phyloP scores from a whole-genome alignment of 2,797 vertebrate genomes.

The Coendou prehensilis region DNA sequence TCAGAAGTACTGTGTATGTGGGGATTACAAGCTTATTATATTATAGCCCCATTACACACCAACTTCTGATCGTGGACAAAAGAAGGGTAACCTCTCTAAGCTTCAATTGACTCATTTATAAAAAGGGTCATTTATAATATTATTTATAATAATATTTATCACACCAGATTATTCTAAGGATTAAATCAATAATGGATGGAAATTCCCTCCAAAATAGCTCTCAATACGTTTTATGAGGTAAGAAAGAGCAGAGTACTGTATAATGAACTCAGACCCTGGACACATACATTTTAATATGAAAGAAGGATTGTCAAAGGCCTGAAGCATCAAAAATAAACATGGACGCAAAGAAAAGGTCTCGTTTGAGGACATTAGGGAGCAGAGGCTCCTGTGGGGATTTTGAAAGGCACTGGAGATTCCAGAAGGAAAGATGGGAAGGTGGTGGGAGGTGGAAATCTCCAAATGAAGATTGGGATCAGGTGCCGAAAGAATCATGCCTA shows the following conservation, averaged over 20 bases:
- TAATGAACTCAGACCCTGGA: not conserved
- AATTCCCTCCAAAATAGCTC: slow-evolving; percentile 26
- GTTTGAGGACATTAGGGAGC: not conserved
- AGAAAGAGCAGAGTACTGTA: not conserved
- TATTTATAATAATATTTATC: not conserved
- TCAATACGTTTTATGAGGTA: not conserved
- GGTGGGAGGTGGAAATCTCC: not conserved
- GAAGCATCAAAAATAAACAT: not conserved
- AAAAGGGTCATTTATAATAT: not conserved
- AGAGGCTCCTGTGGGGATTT: not conserved
- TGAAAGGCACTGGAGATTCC: not conserved
- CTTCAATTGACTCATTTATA: slow-evolving; percentile 5
- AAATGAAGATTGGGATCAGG: not conserved
- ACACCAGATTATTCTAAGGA: not conserved
- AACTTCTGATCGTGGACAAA: not conserved
- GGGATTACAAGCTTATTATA: not conserved
- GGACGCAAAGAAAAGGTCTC: not conserved
- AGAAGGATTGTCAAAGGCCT: not conserved
- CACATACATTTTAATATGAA: not conserved
- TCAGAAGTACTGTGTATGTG: not conserved
- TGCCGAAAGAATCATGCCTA: not conserved
- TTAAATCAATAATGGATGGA: slow-evolving; percentile 41
- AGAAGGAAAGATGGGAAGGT: not conserved
- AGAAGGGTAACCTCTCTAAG: not conserved
- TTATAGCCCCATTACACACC: not conserved